Percentiles rank a stretch among this genome's conserved stretches.
Evolutionary conservation across 2,797 vertebrate genomes (phyloP).

Genomic region (Benthosema pterotum): DNA sequence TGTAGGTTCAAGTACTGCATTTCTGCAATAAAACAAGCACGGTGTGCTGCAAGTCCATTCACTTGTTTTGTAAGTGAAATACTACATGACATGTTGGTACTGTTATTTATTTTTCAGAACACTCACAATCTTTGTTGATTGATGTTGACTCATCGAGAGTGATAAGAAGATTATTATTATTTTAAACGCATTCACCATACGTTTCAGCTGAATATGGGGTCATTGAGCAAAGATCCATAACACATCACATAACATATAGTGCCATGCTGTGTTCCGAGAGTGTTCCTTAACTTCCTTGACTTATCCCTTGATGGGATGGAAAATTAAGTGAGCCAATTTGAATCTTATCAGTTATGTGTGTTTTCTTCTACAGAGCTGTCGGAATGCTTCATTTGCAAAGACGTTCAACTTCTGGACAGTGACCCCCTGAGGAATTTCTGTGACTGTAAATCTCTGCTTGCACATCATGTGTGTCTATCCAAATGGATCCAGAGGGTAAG

Average conservation of each 20-base stretch:
- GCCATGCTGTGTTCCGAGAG: background rate
- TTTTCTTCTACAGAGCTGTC: slow-evolving; percentile 81
- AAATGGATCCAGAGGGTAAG: slow-evolving; percentile 76
- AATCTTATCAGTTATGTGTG: slow-evolving; percentile 18
- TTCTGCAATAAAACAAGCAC: too few species aligned
- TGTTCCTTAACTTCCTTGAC: background rate
- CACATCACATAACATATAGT: background rate
- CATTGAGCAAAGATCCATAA: background rate
- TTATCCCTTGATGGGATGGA: slow-evolving; percentile 30
- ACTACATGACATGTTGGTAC: too few species aligned
- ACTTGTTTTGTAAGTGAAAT: too few species aligned
- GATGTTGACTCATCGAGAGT: too few species aligned
- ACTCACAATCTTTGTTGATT: too few species aligned
- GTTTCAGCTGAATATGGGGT: background rate
- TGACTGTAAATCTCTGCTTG: slow-evolving; percentile 76
- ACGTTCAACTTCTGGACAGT: slow-evolving; percentile 73
- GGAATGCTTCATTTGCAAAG: slow-evolving; percentile 86
- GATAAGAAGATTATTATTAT: too few species aligned
- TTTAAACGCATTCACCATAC: too few species aligned
- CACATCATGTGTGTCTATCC: slow-evolving; percentile 72
- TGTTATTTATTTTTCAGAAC: too few species aligned
- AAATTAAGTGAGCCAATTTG: slow-evolving; percentile 16
- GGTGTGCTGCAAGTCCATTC: too few species aligned
- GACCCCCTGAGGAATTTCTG: slow-evolving; percentile 78
- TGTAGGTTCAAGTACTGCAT: too few species aligned